Conservation (phyloP, 2,888 invertebrate genomes). For the Gymnosoma rotundatum region DNA sequence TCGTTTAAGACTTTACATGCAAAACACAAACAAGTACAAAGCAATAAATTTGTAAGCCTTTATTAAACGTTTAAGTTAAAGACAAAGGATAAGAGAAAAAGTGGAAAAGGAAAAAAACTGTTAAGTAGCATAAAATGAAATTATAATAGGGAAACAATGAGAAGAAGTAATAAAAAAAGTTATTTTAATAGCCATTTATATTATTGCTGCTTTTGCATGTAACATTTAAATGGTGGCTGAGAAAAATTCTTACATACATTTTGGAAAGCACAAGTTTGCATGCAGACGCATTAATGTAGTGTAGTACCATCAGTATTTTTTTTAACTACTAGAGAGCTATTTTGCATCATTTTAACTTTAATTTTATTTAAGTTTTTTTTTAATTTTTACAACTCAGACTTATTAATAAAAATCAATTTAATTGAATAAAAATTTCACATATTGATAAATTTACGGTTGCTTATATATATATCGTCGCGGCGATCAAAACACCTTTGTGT, state of each 20-base stretch:
- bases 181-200: slow-evolving; percentile 24
- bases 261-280: not conserved
- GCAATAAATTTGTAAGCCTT: slow-evolving; percentile 65
- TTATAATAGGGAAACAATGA: slow-evolving; percentile 37
- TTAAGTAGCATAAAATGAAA: slow-evolving; percentile 37
- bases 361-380: too few species aligned
- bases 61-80: slow-evolving; percentile 64
- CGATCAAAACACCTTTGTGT: slow-evolving; percentile 16
- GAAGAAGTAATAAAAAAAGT: slow-evolving; percentile 35
- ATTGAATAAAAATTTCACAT: too few species aligned
- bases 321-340: not conserved
- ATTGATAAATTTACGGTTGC: too few species aligned
- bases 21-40: slow-evolving; percentile 32
- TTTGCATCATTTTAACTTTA: too few species aligned
- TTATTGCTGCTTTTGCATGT: slow-evolving; percentile 1
- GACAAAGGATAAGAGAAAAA: slow-evolving; percentile 44
- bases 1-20: slow-evolving; percentile 51
- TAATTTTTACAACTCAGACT: too few species aligned
- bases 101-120: not conserved
- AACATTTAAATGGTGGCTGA: slow-evolving; percentile 3
- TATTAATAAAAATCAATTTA: too few species aligned
- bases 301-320: not conserved
- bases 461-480: not conserved
- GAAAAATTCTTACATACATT: not conserved
- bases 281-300: not conserved